phyloP scores from a whole-genome alignment of 1,140 invertebrate genomes.

The Macrocentrus cingulum region DNA sequence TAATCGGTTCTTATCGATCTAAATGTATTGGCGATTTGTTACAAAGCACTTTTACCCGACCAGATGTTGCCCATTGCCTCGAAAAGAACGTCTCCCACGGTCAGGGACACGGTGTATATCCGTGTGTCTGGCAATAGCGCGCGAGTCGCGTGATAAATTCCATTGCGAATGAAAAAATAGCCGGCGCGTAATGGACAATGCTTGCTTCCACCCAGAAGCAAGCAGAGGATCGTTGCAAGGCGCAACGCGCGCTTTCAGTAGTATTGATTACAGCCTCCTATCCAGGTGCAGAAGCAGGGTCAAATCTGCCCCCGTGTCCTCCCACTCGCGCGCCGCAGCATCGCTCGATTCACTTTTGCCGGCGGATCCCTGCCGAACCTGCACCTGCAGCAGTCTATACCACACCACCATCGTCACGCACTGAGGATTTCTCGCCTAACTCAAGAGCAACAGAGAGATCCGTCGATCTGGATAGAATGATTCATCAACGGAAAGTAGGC shows the following conservation, averaged over 20 bases:
- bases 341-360: slow-evolving; percentile 19
- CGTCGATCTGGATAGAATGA: not conserved
- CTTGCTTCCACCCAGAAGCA: not conserved
- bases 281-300: slow-evolving; percentile 50
- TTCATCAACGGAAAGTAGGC: not conserved
- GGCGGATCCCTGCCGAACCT: slow-evolving; percentile 8
- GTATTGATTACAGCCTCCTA: slow-evolving; percentile 52
- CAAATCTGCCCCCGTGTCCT: slow-evolving; percentile 36
- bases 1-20: too few relatives aligned
- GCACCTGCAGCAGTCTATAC: slow-evolving; percentile 13
- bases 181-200: not conserved
- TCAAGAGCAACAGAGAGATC: not conserved
- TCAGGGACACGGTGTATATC: not conserved
- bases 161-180: not conserved
- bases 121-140: too few relatives aligned
- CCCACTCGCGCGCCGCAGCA: slow-evolving; percentile 5
- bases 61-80: not conserved
- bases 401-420: slow-evolving; percentile 18
- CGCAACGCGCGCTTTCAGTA: slow-evolving; percentile 46
- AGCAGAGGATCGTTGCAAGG: slow-evolving; percentile 37
- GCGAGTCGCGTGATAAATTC: slow-evolving; percentile 8
- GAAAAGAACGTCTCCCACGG: not conserved
- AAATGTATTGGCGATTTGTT: too few relatives aligned
- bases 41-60: not conserved
- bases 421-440: not conserved